A percentile compares a stretch with the other conserved stretches of the same genome.
Evolutionary conservation across 1,140 invertebrate species (phyloP).

Genomic region (Paralvinella palmiformis): DNA sequence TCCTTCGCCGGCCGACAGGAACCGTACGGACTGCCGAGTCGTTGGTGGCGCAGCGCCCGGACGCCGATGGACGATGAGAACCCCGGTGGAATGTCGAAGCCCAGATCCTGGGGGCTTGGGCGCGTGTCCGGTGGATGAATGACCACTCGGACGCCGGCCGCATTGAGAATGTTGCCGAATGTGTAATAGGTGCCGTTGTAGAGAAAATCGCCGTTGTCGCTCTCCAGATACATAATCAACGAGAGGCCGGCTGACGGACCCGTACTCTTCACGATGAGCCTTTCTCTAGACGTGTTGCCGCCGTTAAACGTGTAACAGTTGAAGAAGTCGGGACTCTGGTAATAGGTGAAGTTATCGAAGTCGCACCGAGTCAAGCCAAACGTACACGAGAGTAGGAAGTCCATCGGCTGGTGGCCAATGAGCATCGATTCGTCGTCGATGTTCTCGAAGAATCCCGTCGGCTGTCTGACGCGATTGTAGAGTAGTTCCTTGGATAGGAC

Average conservation of each 20-base stretch:
- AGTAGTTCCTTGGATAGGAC: neutral
- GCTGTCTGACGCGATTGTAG: slow-evolving; percentile 1
- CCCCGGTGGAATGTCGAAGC: slow-evolving; percentile 44
- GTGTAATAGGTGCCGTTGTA: slow-evolving; percentile 9
- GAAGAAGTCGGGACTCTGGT: slow-evolving; percentile 8
- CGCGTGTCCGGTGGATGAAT: slow-evolving; percentile 39
- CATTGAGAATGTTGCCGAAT: neutral
- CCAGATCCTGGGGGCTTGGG: slow-evolving; percentile 46
- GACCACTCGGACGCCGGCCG: slow-evolving; percentile 41
- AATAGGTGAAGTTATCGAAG: neutral
- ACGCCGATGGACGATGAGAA: slow-evolving; percentile 39
- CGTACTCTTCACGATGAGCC: neutral
- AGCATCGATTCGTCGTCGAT: neutral
- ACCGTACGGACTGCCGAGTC: slow-evolving; percentile 4
- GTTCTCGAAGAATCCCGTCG: slow-evolving; percentile 11
- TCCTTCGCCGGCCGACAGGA: neutral
- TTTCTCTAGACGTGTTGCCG: neutral
- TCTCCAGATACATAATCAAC: slow-evolving; percentile 9
- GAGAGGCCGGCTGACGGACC: slow-evolving; percentile 4
- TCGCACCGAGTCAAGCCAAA: neutral
- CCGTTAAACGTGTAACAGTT: slow-evolving; percentile 15
- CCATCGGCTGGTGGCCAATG: slow-evolving; percentile 7
- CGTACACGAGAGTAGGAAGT: slow-evolving; percentile 12
- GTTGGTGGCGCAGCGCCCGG: neutral
- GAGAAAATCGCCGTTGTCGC: slow-evolving; percentile 8